Evolutionary conservation across 2,888 invertebrate species (phyloP), one percentile per base, ranked within the genome.

Genomic region (Andrena flavipes): DNA sequence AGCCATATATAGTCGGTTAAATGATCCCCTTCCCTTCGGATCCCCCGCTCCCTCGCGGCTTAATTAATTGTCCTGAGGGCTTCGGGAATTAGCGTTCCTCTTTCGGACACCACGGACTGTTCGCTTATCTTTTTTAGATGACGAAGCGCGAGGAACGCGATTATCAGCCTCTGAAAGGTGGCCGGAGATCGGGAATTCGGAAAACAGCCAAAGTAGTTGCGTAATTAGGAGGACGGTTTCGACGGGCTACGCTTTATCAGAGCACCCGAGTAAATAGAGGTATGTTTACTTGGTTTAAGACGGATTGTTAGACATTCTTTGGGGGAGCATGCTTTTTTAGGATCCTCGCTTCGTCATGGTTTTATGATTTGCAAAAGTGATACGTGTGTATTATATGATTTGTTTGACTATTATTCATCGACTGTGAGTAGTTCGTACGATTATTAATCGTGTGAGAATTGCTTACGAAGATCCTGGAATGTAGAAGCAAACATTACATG

Each of bases 201-300:
- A 54, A 60, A 49, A 10, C 29, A 29, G 56, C 67, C 81, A 71
- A 81, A 48, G 33, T 10, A 23, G 2, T 82, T 82, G 67, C 49
- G 65, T 62, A 82, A 82, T 62, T 54, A 49, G 60, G 62, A 63
- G 35, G 76, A 60, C 51, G 20, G 30, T 65, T 59, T 70, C n/a
- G 64, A 29, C 49, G 23, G 56, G 30, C 16, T 42, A 60, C 23
- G 70, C 13, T 54, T 60, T 62, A 71, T 75, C 74, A 20, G n/a
- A 62, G 54, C 51, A 30, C 70, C 63, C 71, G 70, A 56, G 75
- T 35, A 64, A 54, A 10, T 33, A 23, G 10, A 13, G 10, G 13
- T 26, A 56, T 23, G 56, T 56, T 10, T 10, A 8, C 23, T 8
- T 56, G 23, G 10, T 10, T 56, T 56, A 23, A 10, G 23, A 0